Evolutionary conservation across 2,797 vertebrate species (phyloP), one percentile per base, ranked within the genome.

Genomic region (Urosaurus nigricauda): DNA sequence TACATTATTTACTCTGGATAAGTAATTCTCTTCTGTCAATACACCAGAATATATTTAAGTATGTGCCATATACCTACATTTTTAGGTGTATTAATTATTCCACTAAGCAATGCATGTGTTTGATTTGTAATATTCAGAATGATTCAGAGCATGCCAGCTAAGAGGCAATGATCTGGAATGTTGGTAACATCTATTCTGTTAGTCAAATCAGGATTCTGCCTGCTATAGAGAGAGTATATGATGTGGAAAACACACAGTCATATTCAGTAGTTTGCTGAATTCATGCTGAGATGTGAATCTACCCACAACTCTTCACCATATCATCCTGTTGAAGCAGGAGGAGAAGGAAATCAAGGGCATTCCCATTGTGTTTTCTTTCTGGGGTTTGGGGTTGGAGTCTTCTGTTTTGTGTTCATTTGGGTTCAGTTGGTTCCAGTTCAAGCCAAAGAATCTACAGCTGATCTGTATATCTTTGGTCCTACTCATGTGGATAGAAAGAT

Each of bases 1-100:
- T 0, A 24, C 51, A 60, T 90, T 94, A 85, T 94, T 92, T 90
- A 84, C 91, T 90, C 93, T 88, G 93, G 93, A 93, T 92, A 93
- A 95, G 75, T 82, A 93, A 91, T 94, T 92, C 75, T 91, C 40
- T 91, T 95, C 91, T 91, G 89, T 94, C 89, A 87, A 86, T 93
- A 91, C 5, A 89, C 92, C 51, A 21, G 29, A 58, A 93, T 51
- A 82, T 37, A 73, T 58, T 70, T 60, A 94, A 93, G 40, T 86
- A 88, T 26, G 7, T 84, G 4, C 6, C 16, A 26, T 88, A 58
- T 88, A 91, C 80, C 35, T 90, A 9, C 88, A 83, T 77, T 83
- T 77, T 56, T 79, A 68, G 53, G 74, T 85, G 56, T 83, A 81
- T 88, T 43, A 21, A 89, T 68, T 81, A 82, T 89, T 93, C 92